Conservation (phyloP, 2,888 invertebrate species). For the Malachius bipustulatus region DNA sequence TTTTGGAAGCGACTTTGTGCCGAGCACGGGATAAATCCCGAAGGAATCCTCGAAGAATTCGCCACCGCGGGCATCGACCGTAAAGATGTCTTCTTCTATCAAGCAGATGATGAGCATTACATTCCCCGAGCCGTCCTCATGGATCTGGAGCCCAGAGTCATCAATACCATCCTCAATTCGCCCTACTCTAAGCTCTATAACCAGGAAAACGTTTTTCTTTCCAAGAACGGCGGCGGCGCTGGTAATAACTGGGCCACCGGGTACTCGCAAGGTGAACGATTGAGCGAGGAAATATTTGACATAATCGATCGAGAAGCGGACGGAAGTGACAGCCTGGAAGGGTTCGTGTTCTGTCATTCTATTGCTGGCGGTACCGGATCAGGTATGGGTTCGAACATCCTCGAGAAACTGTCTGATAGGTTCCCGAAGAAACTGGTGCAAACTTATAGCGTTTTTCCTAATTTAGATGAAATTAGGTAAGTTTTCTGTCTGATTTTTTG, state of each 20-base stretch:
- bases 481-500: too few relatives aligned
- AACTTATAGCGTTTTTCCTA: slow-evolving; percentile 98
- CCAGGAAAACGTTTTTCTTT: slow-evolving; percentile 92
- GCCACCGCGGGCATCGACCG: slow-evolving; percentile 88
- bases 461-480: slow-evolving; percentile 85
- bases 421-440: slow-evolving; percentile 97
- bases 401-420: slow-evolving; percentile 79
- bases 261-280: slow-evolving; percentile 81
- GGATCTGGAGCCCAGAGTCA: slow-evolving; percentile 95
- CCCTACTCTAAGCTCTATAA: slow-evolving; percentile 84
- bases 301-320: slow-evolving; percentile 98
- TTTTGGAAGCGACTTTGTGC: slow-evolving; percentile 98
- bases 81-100: slow-evolving; percentile 98
- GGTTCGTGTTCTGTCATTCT: slow-evolving; percentile 96
- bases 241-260: slow-evolving; percentile 99
- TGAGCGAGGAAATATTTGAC: slow-evolving; percentile 95
- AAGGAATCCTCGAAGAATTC: slow-evolving; percentile 86
- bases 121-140: slow-evolving; percentile 92
- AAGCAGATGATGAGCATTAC: slow-evolving; percentile 98
- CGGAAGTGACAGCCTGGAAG: slow-evolving; percentile 95
- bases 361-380: slow-evolving; percentile 99
- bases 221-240: slow-evolving; percentile 96
- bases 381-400: slow-evolving; percentile 94
- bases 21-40: slow-evolving; percentile 95
- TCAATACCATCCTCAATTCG: slow-evolving; percentile 91